Evolutionary conservation across 2,797 vertebrate species (phyloP).

Genomic region (Acrossocheilus fasciatus): DNA sequence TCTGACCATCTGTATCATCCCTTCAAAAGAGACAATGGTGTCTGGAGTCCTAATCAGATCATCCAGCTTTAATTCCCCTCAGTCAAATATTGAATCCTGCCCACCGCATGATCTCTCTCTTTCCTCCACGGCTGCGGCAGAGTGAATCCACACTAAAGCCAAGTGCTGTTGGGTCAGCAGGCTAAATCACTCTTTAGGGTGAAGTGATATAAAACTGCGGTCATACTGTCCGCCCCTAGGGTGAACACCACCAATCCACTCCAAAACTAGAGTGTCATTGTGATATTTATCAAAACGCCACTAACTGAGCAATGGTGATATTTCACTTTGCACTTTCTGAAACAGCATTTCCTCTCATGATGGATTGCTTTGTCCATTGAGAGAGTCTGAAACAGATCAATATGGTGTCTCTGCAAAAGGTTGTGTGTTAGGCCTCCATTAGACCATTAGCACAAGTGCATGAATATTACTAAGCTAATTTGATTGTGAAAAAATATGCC

Average conservation of each 20-base stretch:
- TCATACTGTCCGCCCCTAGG: not conserved
- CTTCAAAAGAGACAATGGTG: not conserved
- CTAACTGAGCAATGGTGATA: not conserved
- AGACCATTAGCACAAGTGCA: constrained; percentile 41
- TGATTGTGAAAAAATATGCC: constrained; percentile 24
- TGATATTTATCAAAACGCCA: not conserved
- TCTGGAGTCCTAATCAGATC: constrained; percentile 69
- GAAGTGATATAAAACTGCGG: not conserved
- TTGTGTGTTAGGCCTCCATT: constrained; percentile 4
- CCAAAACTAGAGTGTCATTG: not conserved
- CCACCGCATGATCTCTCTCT: constrained; percentile 6
- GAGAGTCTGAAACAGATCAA: constrained; percentile 11
- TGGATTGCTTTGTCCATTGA: constrained; percentile 4
- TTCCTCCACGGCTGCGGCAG: not conserved
- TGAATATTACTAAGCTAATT: constrained; percentile 33
- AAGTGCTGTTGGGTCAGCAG: not conserved
- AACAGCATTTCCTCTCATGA: constrained; percentile 21
- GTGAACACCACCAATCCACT: not conserved
- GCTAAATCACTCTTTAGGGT: constrained; percentile 13
- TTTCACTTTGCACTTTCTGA: constrained; percentile 11
- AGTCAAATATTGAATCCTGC: constrained; percentile 55
- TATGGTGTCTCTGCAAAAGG: constrained; percentile 3
- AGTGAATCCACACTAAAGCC: not conserved
- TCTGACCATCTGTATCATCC: not conserved
- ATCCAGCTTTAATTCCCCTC: constrained; percentile 60